Evolutionary conservation across 2,113 vertebrate genomes (phyloP), one percentile per base, ranked within the genome.

Genomic region (Tor tambroides): DNA sequence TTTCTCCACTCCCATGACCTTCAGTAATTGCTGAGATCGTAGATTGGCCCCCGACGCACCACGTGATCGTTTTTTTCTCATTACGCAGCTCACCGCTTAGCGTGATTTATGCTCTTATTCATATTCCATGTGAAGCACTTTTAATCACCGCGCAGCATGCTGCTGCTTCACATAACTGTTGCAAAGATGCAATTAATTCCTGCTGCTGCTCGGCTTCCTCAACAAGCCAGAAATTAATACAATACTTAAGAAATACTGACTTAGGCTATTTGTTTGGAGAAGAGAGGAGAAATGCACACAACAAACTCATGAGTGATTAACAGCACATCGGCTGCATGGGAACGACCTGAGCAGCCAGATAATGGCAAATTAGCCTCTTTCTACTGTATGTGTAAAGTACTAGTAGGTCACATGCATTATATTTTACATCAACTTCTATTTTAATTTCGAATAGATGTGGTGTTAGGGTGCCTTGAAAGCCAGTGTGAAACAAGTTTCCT

Each of bases 191-290:
- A 87, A 89, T 89, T 89, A 87, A 86, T 86, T 72, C 67, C 80
- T 49, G 65, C 77, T n/a, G 28, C 51, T 46, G 41, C 19, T 1
- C 19, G 1, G 12, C 80, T 72, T 76, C 56, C 80, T 43, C 67
- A 65, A 87, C 75, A 85, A 76, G 59, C 67, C 30, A 54, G n/a
- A 80, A 86, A 90, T 90, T 85, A 88, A 89, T 88, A 85, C n/a
- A 77, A 79, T 51, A 46, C 69, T 77, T 80, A 84, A 76, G 21
- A 89, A 86, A 88, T 83, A 86, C 35, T 65, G 35, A 71, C 80
- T 86, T 19, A n/a, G n/a, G n/a, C n/a, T n/a, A 77, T 86, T 84
- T 89, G 75, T 88, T 85, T 41, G 0, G 11, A 17, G 38, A 61
- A 54, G 7, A 35, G 46, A 49, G 11, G 28, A 32, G 26, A 83